phyloP scores from a whole-genome alignment of 2,113 vertebrate genomes.

The Recurvirostra avosetta region DNA sequence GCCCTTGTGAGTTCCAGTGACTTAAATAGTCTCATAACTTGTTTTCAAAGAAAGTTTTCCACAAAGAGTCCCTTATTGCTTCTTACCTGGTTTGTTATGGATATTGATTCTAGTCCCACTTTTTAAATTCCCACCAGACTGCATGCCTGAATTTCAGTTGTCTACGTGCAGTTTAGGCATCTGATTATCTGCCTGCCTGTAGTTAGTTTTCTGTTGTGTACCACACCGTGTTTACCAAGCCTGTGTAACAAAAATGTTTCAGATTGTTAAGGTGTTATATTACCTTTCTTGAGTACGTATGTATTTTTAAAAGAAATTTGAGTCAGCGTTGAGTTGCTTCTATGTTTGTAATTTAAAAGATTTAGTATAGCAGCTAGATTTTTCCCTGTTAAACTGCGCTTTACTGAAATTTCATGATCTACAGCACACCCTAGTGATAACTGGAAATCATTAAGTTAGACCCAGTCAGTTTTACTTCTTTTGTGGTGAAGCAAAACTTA shows the following conservation, averaged over 20 bases:
- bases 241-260: background rate
- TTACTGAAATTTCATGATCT: conserved; percentile 60
- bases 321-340: background rate
- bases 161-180: background rate
- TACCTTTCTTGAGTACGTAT: background rate
- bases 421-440: conserved; percentile 72
- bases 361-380: background rate
- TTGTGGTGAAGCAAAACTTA: background rate
- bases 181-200: background rate
- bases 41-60: background rate
- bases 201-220: background rate
- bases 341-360: conserved; percentile 28
- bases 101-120: background rate
- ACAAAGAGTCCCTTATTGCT: background rate
- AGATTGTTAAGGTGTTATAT: background rate
- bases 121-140: background rate
- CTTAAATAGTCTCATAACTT: background rate
- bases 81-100: background rate
- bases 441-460: conserved; percentile 20
- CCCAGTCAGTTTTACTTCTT: background rate
- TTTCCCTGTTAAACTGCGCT: background rate
- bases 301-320: background rate
- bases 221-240: background rate
- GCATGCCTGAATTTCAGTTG: background rate
- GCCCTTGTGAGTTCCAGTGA: background rate